Evolutionary conservation across 37 sponge, comb jelly and placozoan species (phyloP).

Genomic region (Ianthella basta): DNA sequence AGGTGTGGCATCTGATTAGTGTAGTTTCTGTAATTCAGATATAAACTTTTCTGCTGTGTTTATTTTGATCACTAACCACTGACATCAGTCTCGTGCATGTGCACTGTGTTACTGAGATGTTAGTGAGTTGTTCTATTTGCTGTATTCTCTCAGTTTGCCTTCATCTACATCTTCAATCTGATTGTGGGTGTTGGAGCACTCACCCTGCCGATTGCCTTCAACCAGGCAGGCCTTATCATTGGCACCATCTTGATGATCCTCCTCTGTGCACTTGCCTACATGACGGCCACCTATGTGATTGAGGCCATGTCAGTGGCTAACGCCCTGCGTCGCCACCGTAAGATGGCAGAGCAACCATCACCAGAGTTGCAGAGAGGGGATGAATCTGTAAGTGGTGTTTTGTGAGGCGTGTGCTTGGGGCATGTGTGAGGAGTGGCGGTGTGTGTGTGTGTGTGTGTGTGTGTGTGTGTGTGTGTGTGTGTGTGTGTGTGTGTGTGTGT

Average conservation of each 20-base stretch:
- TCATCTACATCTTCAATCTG: constrained; percentile 96
- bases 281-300: constrained; percentile 83
- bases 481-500: not conserved
- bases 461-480: not conserved
- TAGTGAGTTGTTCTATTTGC: too few relatives aligned
- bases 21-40: too few relatives aligned
- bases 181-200: constrained; percentile 94
- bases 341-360: not conserved
- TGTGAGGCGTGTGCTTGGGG: not conserved
- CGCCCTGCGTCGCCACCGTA: constrained; percentile 43
- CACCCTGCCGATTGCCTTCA: constrained; percentile 91
- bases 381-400: not conserved
- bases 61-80: too few relatives aligned
- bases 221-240: constrained; percentile 79
- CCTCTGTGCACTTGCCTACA: constrained; percentile 70
- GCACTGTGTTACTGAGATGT: too few relatives aligned
- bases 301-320: constrained; percentile 95
- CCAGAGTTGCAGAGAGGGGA: not conserved
- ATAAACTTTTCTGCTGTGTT: too few relatives aligned
- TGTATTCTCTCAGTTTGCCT: constrained; percentile 74
- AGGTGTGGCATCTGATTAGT: too few relatives aligned
- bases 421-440: too few relatives aligned
- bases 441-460: too few relatives aligned
- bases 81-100: too few relatives aligned
- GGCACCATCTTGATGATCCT: constrained; percentile 80